Conservation (phyloP, 2,888 invertebrate species). For the Noctua comes region DNA sequence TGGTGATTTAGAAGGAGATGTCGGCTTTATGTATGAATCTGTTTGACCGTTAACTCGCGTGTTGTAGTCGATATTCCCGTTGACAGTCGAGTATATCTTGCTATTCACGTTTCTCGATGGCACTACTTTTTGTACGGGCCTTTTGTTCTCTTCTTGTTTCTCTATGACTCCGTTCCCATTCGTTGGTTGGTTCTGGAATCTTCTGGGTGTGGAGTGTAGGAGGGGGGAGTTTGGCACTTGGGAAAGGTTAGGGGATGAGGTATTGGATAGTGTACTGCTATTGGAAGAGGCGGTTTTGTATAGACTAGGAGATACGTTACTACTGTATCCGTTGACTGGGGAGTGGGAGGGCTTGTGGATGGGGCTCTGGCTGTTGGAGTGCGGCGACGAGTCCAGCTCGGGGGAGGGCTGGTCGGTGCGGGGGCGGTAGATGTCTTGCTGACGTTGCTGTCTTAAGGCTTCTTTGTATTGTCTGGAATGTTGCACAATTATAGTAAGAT, state of each 20-base stretch:
- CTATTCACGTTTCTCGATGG: constrained; percentile 92
- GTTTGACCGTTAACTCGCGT: constrained; percentile 78
- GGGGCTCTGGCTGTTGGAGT: constrained; percentile 86
- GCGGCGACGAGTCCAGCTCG: constrained; percentile 88
- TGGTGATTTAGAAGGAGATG: constrained; percentile 92
- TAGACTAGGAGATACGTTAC: constrained; percentile 89
- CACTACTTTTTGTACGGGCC: constrained; percentile 95
- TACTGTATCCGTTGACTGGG: constrained; percentile 89
- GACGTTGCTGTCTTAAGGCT: constrained; percentile 95
- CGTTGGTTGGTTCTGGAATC: constrained; percentile 79
- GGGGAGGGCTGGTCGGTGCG: constrained; percentile 91
- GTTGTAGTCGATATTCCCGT: constrained; percentile 83
- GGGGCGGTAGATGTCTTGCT: constrained; percentile 94
- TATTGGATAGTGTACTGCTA: constrained; percentile 69
- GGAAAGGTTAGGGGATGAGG: constrained; percentile 79
- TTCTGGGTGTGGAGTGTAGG: constrained; percentile 87
- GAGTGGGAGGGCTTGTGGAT: constrained; percentile 87
- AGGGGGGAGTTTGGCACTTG: constrained; percentile 87
- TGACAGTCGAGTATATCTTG: constrained; percentile 88
- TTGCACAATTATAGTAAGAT: constrained; percentile 45
- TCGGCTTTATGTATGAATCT: constrained; percentile 91
- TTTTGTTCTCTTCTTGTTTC: constrained; percentile 89
- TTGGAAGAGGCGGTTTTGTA: constrained; percentile 83
- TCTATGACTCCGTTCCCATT: constrained; percentile 79
- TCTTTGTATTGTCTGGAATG: constrained; percentile 95